These are phyloP conservation scores for Palythoa heliodiscus DNA, from an alignment of 92 coral and sea anemone genomes.

Conservation along the genomic window DNA sequence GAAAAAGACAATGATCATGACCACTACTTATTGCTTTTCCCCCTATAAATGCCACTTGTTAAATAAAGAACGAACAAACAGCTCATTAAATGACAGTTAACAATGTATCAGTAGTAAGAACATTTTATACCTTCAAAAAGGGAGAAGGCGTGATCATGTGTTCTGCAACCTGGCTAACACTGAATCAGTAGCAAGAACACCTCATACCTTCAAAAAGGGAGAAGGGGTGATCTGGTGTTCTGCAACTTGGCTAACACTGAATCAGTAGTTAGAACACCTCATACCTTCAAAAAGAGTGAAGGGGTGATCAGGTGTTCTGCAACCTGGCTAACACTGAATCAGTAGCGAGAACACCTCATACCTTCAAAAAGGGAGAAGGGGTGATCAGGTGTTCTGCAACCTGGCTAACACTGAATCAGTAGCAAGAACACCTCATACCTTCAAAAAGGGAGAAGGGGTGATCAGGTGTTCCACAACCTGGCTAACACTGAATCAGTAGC, in stretches of 20 bases:
- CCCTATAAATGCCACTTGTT: too few relatives aligned
- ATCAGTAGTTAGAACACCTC: too few relatives aligned
- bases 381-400: slow-evolving; percentile 85
- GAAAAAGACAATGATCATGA: too few relatives aligned
- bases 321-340: slow-evolving; percentile 41
- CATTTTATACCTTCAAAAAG: slow-evolving; percentile 85
- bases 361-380: slow-evolving; percentile 98
- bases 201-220: slow-evolving; percentile 93
- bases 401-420: slow-evolving; percentile 1
- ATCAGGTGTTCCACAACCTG: slow-evolving; percentile 84
- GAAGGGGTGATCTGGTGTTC: slow-evolving; percentile 87
- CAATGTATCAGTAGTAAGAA: too few relatives aligned
- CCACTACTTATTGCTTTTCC: too few relatives aligned
- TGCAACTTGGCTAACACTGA: slow-evolving; percentile 52
- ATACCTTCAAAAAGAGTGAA: slow-evolving; percentile 96
- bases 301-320: slow-evolving; percentile 87
- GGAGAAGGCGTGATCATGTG: slow-evolving; percentile 89
- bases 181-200: too few relatives aligned
- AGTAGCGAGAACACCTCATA: slow-evolving; percentile 8
- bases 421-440: slow-evolving; percentile 53
- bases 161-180: slow-evolving; percentile 61
- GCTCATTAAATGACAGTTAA: not conserved
- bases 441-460: slow-evolving; percentile 94
- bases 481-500: too few relatives aligned
- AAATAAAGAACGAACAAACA: too few relatives aligned